A percentile compares a stretch with the other conserved stretches of the same genome.
Evolutionary conservation across 2,888 invertebrate genomes (phyloP).

Genomic region (Phyllotreta striolata): DNA sequence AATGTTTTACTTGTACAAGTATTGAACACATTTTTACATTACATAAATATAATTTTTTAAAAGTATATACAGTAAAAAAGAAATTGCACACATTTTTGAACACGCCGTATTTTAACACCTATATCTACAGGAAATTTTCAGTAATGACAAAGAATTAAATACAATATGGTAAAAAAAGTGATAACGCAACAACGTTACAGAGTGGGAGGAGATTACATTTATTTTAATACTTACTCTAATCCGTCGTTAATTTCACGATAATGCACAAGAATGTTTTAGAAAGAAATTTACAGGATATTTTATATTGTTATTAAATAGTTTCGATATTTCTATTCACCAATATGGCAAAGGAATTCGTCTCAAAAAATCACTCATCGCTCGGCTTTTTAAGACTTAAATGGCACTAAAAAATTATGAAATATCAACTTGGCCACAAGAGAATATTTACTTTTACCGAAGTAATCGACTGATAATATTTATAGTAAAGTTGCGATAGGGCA

Average conservation of each 20-base stretch:
- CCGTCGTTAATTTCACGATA: no score
- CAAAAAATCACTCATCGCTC: no score
- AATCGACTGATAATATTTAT: no score
- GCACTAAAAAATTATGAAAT: neutral
- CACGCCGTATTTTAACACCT: conserved; percentile 16
- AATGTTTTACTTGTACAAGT: conserved; percentile 43
- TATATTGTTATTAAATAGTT: neutral
- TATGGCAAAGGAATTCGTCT: conserved; percentile 27
- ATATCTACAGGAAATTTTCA: conserved; percentile 37
- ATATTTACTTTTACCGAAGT: no score
- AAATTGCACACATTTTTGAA: conserved; percentile 38
- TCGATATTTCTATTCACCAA: conserved; percentile 24
- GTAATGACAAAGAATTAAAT: conserved; percentile 13
- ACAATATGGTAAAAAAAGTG: conserved; percentile 4
- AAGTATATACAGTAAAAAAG: conserved; percentile 45
- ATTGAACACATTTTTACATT: conserved; percentile 49
- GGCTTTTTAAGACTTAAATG: conserved; percentile 10
- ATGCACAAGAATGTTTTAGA: no score
- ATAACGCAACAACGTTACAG: neutral
- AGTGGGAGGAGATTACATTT: neutral
- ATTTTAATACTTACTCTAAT: no score
- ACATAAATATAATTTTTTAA: conserved; percentile 45
- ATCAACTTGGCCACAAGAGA: neutral
- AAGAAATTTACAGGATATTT: no score
- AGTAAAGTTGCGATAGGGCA: no score